Evolutionary conservation across 2,888 invertebrate species (phyloP).

Genomic region (Nemurella pictetii): DNA sequence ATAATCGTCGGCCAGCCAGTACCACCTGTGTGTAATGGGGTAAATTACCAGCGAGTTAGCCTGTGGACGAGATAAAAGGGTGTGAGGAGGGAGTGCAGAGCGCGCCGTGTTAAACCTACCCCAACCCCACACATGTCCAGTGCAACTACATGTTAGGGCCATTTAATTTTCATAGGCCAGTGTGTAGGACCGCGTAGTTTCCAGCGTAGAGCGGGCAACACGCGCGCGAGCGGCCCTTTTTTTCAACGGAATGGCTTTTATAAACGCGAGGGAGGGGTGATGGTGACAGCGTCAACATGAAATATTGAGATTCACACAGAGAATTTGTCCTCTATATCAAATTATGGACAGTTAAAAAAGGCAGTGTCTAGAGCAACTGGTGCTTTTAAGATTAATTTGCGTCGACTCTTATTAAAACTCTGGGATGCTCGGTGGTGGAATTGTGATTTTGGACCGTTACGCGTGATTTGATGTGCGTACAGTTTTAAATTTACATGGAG

Average conservation of each 20-base stretch:
- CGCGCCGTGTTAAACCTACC: constrained; percentile 34
- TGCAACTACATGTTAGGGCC: constrained; percentile 38
- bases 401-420: background rate
- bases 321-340: background rate
- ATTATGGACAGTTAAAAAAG: background rate
- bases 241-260: background rate
- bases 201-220: background rate
- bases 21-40: constrained; percentile 41
- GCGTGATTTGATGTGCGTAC: no score
- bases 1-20: constrained; percentile 37
- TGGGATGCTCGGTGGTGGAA: no score
- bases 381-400: background rate
- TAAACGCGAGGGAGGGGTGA: background rate
- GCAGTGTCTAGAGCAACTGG: background rate
- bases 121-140: constrained; percentile 27
- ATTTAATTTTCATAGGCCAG: constrained; percentile 42
- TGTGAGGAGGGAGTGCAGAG: background rate
- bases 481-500: no score
- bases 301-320: background rate
- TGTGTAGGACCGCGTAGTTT: constrained; percentile 36
- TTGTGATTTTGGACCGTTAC: no score
- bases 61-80: constrained; percentile 23
- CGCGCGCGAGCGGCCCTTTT: background rate
- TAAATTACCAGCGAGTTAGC: constrained; percentile 39
- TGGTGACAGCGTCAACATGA: background rate